phyloP scores from a whole-genome alignment of 2,888 invertebrate species.

The Stenurella melanura region DNA sequence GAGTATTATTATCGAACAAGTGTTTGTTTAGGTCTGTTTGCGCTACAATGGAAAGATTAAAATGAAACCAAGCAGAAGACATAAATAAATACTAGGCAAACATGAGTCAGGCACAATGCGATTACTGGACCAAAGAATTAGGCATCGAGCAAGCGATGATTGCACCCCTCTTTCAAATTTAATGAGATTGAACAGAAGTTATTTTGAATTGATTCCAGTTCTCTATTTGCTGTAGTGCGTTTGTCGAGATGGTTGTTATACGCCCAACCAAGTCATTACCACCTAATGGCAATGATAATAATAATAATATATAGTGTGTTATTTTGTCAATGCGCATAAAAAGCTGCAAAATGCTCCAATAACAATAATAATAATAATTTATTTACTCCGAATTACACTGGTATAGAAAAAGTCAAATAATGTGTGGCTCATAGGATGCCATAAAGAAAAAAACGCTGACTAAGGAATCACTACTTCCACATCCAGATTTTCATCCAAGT shows the following conservation, averaged over 20 bases:
- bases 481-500: too few relatives aligned
- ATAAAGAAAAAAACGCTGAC: too few relatives aligned
- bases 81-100: conserved; percentile 67
- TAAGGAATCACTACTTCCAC: too few relatives aligned
- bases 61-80: conserved; percentile 72
- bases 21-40: conserved; percentile 73
- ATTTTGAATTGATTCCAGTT: conserved; percentile 9
- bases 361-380: too few relatives aligned
- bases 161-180: conserved; percentile 21
- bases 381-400: too few relatives aligned
- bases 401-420: too few relatives aligned
- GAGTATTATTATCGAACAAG: conserved; percentile 69
- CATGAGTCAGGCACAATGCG: conserved; percentile 68
- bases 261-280: too few relatives aligned
- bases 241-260: background rate
- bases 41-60: conserved; percentile 72
- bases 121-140: conserved; percentile 67
- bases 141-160: conserved; percentile 41
- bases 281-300: background rate
- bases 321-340: too few relatives aligned
- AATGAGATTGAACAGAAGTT: conserved; percentile 20
- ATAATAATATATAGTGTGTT: too few relatives aligned
- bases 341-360: too few relatives aligned
- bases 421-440: too few relatives aligned
- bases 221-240: background rate